Conservation (phyloP, 2,797 vertebrate species). For the Cygnus olor region DNA sequence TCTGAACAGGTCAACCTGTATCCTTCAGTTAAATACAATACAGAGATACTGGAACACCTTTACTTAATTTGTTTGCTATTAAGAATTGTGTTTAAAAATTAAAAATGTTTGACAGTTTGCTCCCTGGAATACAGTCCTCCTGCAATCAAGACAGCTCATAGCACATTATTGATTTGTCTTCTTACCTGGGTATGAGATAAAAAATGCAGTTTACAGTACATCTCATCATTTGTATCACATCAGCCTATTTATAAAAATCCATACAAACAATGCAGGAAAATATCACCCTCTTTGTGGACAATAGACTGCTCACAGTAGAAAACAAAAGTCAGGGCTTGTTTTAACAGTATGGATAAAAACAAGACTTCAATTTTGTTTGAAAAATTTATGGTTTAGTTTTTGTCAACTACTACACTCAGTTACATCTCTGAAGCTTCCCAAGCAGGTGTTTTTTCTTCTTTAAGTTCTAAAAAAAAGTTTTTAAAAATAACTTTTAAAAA, state of each 20-base stretch:
- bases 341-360: constrained; percentile 51
- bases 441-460: neutral
- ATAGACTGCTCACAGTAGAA: constrained; percentile 64
- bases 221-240: constrained; percentile 62
- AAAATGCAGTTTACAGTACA: constrained; percentile 78
- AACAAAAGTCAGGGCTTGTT: constrained; percentile 52
- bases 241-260: constrained; percentile 63
- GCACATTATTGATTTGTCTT: constrained; percentile 37
- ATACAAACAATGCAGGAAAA: constrained; percentile 66
- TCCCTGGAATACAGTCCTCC: constrained; percentile 69
- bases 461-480: constrained; percentile 8
- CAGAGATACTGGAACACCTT: constrained; percentile 69
- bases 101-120: constrained; percentile 70
- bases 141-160: constrained; percentile 64
- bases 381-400: constrained; percentile 47
- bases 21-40: constrained; percentile 77
- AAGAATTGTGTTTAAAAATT: constrained; percentile 71
- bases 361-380: constrained; percentile 25
- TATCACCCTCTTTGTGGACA: constrained; percentile 51
- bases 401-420: constrained; percentile 48
- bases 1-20: constrained; percentile 73
- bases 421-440: neutral
- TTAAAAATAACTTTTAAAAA: constrained; percentile 6
- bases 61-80: constrained; percentile 69
- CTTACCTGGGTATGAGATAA: constrained; percentile 72